A percentile compares a stretch with the other conserved stretches of the same genome.
These are phyloP conservation scores for Drosophila mimica DNA, from an alignment of 2,888 invertebrate genomes.

Conservation along the genomic window DNA sequence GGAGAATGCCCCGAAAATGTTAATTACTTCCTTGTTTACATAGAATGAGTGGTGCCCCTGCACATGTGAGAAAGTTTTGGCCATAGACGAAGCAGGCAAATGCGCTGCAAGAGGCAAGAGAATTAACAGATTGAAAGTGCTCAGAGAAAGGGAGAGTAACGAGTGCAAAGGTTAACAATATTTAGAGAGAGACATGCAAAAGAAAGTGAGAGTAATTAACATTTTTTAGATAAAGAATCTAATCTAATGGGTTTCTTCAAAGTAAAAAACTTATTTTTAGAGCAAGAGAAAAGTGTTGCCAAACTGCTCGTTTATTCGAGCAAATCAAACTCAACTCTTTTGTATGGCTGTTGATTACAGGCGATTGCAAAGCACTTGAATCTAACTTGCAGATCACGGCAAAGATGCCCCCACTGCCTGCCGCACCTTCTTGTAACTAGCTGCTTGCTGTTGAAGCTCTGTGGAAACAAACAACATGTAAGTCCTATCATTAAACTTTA, in stretches of 20 bases:
- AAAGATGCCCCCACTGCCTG: neutral
- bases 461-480: conserved; percentile 36
- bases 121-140: neutral
- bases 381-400: conserved; percentile 31
- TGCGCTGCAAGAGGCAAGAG: conserved; percentile 13
- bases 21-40: conserved; percentile 81
- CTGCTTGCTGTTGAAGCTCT: neutral
- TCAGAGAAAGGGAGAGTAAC: neutral
- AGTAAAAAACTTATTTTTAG: neutral
- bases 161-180: neutral
- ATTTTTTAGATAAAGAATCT: neutral
- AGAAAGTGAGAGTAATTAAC: neutral
- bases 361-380: conserved; percentile 68
- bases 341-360: conserved; percentile 65
- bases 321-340: conserved; percentile 40
- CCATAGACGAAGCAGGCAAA: conserved; percentile 18
- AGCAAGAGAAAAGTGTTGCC: neutral
- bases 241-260: neutral
- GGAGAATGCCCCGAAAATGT: conserved; percentile 72
- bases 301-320: conserved; percentile 6
- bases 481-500: conserved; percentile 73
- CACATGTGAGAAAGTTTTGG: conserved; percentile 53
- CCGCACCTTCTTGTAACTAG: neutral
- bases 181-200: neutral
- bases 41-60: conserved; percentile 37